Base-by-base conservation (phyloP, 2,888 invertebrate species). In the Epinotia ramella region DNA sequence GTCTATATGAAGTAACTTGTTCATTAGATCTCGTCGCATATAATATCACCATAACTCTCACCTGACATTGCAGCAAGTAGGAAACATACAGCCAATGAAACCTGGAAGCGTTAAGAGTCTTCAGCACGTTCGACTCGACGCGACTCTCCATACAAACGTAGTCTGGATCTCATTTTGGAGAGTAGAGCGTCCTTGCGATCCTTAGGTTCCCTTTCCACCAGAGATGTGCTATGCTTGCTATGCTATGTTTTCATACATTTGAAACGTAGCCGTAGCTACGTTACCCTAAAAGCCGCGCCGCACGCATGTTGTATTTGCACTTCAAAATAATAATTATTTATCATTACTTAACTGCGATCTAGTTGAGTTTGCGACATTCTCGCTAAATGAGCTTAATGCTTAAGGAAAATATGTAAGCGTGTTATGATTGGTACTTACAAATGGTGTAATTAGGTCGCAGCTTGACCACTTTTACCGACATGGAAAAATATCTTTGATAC, bases 321-420 rank as follows among this genome's bases (percentile, higher is more conserved):
- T 49, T 57, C 9, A 40, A 59, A 16, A 57, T 16, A 18, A 24
- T 44, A 69, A 53, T 59, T n/a, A 44, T 40, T 28, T 59, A 73
- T 24, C 24, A 72, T 72, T 65, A 73, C 24, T 46, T 59, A 59
- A 73, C 20, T 16, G 20, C 11, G 28, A 59, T 73, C 57, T 57
- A 44, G 65, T 53, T 33, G 7, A 60, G n/a, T 56, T 56, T n/a
- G 20, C 63, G 53, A 64, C 72, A 33, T 28, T 63, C 63, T 24
- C 28, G 56, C 40, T 64, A 24, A 72, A 64, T 53, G 64, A 73
- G 40, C n/a, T 44, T 28, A 53, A 71, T 64, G 57, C 40, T 68
- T 68, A 65, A 28, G 65, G 46, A 73, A 65, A 73, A 46, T 24
- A 20, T 40, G 57, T 57, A 16, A n/a, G n/a, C 56, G 3, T 57